Evolutionary conservation across 2,113 vertebrate genomes (phyloP).

Genomic region (Osmerus eperlanus): DNA sequence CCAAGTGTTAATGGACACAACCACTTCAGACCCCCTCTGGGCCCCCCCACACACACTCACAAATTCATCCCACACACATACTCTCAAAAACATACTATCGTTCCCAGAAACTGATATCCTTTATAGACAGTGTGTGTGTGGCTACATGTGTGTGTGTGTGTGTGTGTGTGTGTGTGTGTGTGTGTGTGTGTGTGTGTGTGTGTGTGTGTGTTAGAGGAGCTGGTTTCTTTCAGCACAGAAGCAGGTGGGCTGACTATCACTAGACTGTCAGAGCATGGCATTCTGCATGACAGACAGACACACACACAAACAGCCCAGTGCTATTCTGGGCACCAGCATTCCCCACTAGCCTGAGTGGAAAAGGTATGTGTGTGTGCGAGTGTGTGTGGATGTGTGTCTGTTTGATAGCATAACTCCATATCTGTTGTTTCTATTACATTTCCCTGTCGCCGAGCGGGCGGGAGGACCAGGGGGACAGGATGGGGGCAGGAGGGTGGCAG

Average conservation of each 20-base stretch:
- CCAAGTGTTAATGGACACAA: constrained; percentile 66
- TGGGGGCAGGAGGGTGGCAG: too few relatives aligned
- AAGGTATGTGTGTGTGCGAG: too few relatives aligned
- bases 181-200: neutral
- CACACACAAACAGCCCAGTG: constrained; percentile 6
- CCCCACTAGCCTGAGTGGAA: too few relatives aligned
- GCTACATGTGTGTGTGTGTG: neutral
- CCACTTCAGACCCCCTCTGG: constrained; percentile 57
- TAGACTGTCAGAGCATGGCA: constrained; percentile 6
- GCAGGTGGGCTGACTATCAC: constrained; percentile 33
- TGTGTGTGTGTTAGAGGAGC: constrained; percentile 14
- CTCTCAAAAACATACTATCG: constrained; percentile 5
- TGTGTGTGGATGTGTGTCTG: too few relatives aligned
- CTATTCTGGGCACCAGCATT: constrained; percentile 41
- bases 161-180: neutral
- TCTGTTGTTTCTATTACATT: constrained; percentile 25
- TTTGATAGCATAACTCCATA: neutral
- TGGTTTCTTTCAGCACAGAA: constrained; percentile 43
- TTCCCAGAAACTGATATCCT: constrained; percentile 40
- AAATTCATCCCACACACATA: neutral
- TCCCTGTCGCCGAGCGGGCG: constrained; percentile 12
- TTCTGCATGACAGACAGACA: constrained; percentile 14
- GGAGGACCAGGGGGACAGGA: too few relatives aligned
- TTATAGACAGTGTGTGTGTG: constrained; percentile 48
- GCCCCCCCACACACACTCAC: constrained; percentile 10